Percentiles rank a stretch among this genome's conserved stretches.
These are phyloP conservation scores for Odocoileus virginianus DNA, from an alignment of 2,113 vertebrate genomes.

Conservation along the genomic window DNA sequence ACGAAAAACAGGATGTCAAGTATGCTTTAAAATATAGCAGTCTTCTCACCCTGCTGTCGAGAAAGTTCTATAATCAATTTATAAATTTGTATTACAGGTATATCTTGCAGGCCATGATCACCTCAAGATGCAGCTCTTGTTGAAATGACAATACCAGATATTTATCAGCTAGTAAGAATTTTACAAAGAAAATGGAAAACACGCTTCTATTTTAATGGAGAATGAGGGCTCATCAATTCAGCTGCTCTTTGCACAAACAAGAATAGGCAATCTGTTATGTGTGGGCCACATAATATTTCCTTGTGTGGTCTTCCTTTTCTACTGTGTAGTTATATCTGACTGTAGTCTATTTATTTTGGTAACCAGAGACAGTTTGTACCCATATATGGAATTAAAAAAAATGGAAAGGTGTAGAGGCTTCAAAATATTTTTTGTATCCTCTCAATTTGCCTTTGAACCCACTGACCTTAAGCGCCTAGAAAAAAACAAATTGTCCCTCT, in stretches of 20 bases:
- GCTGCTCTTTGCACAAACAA: neutral
- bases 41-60: neutral
- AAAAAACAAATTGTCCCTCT: neutral
- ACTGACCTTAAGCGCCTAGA: neutral
- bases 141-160: neutral
- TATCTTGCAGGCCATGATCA: neutral
- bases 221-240: neutral
- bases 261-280: neutral
- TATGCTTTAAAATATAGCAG: neutral
- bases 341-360: neutral
- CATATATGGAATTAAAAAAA: neutral
- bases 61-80: neutral
- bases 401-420: neutral
- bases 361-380: neutral
- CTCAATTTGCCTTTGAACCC: neutral
- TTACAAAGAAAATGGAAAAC: neutral
- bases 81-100: neutral
- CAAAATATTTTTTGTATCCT: neutral
- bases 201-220: neutral
- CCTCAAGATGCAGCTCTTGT: neutral
- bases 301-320: neutral
- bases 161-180: conserved; percentile 23
- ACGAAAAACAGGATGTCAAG: neutral
- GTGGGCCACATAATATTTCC: neutral
- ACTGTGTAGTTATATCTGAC: neutral